Percentiles rank a stretch among this genome's conserved stretches.
Conservation (phyloP, 2,888 invertebrate species). For the Drosophila prostipennis region DNA sequence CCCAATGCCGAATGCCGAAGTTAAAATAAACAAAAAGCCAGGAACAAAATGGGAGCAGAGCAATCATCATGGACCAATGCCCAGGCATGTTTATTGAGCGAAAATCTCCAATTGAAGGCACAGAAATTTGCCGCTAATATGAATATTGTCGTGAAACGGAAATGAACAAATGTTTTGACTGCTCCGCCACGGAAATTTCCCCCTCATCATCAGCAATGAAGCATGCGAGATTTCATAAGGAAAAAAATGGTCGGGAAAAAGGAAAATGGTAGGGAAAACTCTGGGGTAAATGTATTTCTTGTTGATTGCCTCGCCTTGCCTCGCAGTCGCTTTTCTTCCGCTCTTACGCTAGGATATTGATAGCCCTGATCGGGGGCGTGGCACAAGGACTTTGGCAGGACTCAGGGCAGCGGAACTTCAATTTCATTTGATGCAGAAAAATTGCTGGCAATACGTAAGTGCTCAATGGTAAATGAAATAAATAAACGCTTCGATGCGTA, state of each 20-base stretch:
- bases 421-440: constrained; percentile 79
- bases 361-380: constrained; percentile 31
- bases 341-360: constrained; percentile 63
- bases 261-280: constrained; percentile 43
- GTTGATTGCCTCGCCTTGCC: constrained; percentile 68
- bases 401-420: constrained; percentile 58
- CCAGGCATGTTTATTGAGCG: constrained; percentile 49
- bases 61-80: constrained; percentile 60
- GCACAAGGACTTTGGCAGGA: constrained; percentile 16
- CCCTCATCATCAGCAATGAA: constrained; percentile 57
- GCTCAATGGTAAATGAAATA: constrained; percentile 77
- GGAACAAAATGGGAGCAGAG: constrained; percentile 9
- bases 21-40: constrained; percentile 42
- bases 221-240: constrained; percentile 72
- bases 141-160: constrained; percentile 75
- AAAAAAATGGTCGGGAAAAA: constrained; percentile 28
- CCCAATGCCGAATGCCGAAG: constrained; percentile 10
- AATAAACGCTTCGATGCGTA: constrained; percentile 64
- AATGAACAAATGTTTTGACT: constrained; percentile 69
- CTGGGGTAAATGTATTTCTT: constrained; percentile 70
- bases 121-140: constrained; percentile 74
- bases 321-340: constrained; percentile 16
- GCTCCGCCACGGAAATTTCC: constrained; percentile 18
- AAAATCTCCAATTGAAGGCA: constrained; percentile 46
- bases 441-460: constrained; percentile 75